These are phyloP conservation scores for Syrmaticus mikado DNA, from an alignment of 2,113 vertebrate species.

Conservation along the genomic window DNA sequence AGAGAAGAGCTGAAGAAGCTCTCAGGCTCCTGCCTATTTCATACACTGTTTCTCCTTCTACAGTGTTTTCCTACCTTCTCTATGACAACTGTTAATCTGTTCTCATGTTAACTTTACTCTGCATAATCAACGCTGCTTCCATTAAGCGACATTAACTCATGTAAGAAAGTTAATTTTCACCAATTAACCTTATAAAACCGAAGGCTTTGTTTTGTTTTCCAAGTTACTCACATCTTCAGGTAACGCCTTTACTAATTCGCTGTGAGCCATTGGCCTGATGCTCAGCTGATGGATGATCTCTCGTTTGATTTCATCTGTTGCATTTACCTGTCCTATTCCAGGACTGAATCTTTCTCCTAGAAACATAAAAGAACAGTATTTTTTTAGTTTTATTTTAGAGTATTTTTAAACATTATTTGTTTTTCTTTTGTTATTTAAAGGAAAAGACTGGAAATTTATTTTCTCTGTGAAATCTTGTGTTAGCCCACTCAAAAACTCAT, in stretches of 20 bases:
- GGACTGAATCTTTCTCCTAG: constrained; percentile 92
- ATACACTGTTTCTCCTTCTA: no score
- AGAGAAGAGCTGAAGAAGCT: no score
- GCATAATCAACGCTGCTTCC: background rate
- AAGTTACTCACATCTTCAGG: constrained; percentile 93
- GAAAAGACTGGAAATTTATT: background rate
- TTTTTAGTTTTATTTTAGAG: background rate
- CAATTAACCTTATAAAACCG: background rate
- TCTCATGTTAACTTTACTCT: background rate
- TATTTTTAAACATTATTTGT: background rate
- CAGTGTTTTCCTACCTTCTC: no score
- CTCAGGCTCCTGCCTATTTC: no score
- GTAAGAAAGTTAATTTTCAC: background rate
- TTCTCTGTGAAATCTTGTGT: background rate
- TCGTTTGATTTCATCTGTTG: constrained; percentile 89
- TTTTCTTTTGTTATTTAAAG: background rate
- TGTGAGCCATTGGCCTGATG: constrained; percentile 97
- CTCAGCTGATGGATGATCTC: constrained; percentile 97
- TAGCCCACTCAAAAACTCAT: background rate
- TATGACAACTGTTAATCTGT: no score
- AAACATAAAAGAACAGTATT: background rate
- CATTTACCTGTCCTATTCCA: constrained; percentile 90
- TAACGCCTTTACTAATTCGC: constrained; percentile 94
- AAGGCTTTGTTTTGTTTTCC: background rate
- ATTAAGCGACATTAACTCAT: background rate